These are phyloP conservation scores for Argyresthia goedartella DNA, from an alignment of 2,888 invertebrate genomes.

Conservation along the genomic window DNA sequence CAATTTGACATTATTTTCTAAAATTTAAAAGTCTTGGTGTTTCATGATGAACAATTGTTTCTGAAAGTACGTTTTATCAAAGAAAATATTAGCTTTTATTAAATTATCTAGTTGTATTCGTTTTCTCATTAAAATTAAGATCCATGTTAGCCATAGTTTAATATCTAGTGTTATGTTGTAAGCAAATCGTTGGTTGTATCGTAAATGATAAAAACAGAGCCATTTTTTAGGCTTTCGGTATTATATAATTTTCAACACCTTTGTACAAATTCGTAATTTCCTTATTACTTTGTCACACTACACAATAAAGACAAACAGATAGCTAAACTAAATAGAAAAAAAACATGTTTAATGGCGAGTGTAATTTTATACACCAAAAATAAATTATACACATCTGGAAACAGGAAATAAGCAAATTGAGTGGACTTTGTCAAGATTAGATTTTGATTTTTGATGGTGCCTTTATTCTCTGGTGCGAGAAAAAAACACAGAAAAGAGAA, in stretches of 20 bases:
- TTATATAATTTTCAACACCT: neutral
- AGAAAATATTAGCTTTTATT: neutral
- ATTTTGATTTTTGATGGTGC: neutral
- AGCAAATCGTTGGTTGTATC: neutral
- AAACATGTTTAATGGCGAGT: no score
- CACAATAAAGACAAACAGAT: no score
- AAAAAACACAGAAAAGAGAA: neutral
- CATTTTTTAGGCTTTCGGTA: neutral
- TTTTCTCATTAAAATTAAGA: constrained; percentile 1
- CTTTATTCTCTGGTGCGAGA: neutral
- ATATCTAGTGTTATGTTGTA: neutral
- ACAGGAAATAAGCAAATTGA: no score
- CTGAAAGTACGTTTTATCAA: no score
- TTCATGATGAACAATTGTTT: no score
- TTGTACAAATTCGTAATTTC: neutral
- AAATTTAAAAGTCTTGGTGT: no score
- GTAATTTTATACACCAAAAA: no score
- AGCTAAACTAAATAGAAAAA: no score
- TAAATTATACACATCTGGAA: no score
- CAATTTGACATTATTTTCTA: no score
- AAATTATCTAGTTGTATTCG: neutral
- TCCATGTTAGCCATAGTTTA: neutral
- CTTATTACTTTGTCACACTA: no score
- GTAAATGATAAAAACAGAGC: neutral
- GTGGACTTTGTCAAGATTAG: no score